phyloP scores from a whole-genome alignment of 2,888 invertebrate species.

The Trissolcus japonicus region DNA sequence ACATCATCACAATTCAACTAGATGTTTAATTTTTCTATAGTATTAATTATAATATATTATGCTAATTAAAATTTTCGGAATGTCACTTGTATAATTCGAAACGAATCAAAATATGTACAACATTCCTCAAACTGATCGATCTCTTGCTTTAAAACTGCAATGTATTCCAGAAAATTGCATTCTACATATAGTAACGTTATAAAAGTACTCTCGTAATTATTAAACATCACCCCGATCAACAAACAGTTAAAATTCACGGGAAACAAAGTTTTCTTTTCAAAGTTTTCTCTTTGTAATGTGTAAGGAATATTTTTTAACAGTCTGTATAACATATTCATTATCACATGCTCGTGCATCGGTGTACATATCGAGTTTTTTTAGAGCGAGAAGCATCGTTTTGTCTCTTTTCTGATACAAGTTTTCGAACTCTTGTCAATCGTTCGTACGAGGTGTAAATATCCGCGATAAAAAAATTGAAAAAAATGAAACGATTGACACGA shows the following conservation, averaged over 20 bases:
- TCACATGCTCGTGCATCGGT: conserved; percentile 56
- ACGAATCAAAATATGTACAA: background rate
- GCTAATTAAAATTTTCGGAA: background rate
- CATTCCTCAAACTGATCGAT: background rate
- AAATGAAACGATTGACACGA: background rate
- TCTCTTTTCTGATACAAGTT: background rate
- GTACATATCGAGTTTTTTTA: conserved; percentile 26
- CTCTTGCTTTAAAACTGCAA: conserved; percentile 14
- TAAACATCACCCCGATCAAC: conserved; percentile 42
- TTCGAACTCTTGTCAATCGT: too few species aligned
- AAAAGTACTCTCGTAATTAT: conserved; percentile 37
- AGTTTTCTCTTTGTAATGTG: conserved; percentile 31
- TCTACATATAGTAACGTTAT: conserved; percentile 28
- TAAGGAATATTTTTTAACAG: conserved; percentile 60
- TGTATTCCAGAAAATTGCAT: conserved; percentile 11
- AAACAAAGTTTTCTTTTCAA: conserved; percentile 42
- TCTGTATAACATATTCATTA: conserved; percentile 61
- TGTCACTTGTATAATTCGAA: background rate
- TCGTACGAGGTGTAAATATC: too few species aligned
- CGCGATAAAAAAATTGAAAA: background rate
- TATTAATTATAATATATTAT: background rate
- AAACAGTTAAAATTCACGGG: conserved; percentile 58
- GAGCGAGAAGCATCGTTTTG: conserved; percentile 7
- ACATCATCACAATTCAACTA: background rate
- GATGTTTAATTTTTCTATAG: background rate